Evolutionary conservation across 2,113 vertebrate genomes (phyloP), one percentile per base, ranked within the genome.

Genomic region (Pungitius pungitius): DNA sequence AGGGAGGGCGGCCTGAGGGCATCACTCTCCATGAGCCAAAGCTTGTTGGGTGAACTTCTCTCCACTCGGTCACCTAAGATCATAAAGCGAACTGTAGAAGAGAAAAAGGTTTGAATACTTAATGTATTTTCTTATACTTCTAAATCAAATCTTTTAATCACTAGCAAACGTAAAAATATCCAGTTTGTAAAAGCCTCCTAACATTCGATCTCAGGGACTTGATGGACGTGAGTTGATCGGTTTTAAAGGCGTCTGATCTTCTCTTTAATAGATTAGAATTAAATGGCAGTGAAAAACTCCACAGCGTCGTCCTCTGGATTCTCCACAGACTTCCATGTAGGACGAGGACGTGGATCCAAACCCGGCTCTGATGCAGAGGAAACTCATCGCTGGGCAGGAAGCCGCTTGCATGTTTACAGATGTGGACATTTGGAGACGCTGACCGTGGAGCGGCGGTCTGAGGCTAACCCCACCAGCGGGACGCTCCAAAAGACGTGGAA

Each of bases 11-110:
- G 51, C 69, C 62, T 22, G 55, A 57, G 22, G 17, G 51, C 35
- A 51, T 27, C 73, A 42, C 39, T 52, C 63, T 57, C 63, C 20
- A 56, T 52, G 78, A 77, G 73, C 64, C 73, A 84, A 51, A 24
- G 24, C 52, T n/a, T 56, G 64, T 69, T 39, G 56, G 78, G 77
- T 66, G 55, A 81, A 66, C 82, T 59, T 76, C 47, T 54, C 55
- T 10, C 37, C 61, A 66, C 59, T 58, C 59, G 43, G 59, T 56
- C 40, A 75, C 47, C 58, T 59, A n/a, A 1, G 22, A 47, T 72
- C 63, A 59, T 20, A 30, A 27, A 58, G 17, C 54, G n/a, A 68
- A 63, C 33, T 57, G 56, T 47, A 51, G 60, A 49, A 39, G 56
- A 63, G 47, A 17, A 22, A 55, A 39, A 15, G 15, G 71, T 13